These are phyloP conservation scores for Dryas iulia DNA, from an alignment of 1,140 invertebrate genomes.

Conservation along the genomic window DNA sequence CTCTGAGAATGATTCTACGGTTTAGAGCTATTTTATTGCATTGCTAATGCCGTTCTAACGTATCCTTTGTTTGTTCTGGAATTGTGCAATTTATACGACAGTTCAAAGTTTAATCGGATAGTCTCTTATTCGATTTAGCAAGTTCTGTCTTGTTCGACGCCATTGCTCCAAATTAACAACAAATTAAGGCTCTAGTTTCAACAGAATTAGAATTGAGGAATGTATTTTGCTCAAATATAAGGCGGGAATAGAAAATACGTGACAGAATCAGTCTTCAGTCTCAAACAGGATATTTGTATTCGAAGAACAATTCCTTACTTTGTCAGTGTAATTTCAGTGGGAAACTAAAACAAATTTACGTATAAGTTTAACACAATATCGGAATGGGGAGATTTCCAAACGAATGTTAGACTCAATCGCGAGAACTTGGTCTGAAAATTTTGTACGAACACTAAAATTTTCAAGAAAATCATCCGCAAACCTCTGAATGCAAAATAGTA, in stretches of 20 bases:
- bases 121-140: constrained; percentile 28
- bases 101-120: constrained; percentile 32
- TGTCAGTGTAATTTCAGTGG: too few species aligned
- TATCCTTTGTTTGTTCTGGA: constrained; percentile 37
- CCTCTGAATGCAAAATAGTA: constrained; percentile 32
- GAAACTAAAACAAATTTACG: constrained; percentile 1
- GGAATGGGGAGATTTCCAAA: background rate
- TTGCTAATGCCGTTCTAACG: constrained; percentile 34
- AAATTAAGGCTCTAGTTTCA: constrained; percentile 19
- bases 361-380: background rate
- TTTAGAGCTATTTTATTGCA: constrained; percentile 43
- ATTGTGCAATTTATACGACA: constrained; percentile 19
- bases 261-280: background rate
- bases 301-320: too few species aligned
- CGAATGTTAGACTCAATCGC: constrained; percentile 8
- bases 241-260: background rate
- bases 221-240: background rate
- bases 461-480: constrained; percentile 29
- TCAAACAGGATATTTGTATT: background rate
- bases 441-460: constrained; percentile 22
- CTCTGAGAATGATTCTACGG: constrained; percentile 37
- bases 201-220: constrained; percentile 6
- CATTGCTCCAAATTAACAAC: constrained; percentile 29
- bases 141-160: constrained; percentile 17
- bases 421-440: background rate